These are phyloP conservation scores for Hofmannophila pseudospretella DNA, from an alignment of 2,888 invertebrate genomes.

Conservation along the genomic window DNA sequence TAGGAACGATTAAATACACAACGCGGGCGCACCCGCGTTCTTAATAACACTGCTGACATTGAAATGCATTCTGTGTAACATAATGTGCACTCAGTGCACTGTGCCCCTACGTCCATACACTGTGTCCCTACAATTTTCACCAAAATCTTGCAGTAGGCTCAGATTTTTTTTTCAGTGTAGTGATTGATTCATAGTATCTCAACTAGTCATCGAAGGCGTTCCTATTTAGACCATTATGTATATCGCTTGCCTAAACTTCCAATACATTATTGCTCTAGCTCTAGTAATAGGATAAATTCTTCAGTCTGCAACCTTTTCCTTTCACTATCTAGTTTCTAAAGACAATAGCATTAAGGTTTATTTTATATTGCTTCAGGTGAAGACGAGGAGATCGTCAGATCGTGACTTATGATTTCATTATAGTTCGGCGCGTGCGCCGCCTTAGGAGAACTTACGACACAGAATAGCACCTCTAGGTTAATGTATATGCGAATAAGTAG, in stretches of 20 bases:
- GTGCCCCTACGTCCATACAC: no score
- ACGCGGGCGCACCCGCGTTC: no score
- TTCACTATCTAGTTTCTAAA: constrained; percentile 13
- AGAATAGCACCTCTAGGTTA: constrained; percentile 26
- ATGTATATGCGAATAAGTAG: neutral
- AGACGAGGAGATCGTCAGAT: constrained; percentile 27
- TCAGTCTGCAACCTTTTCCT: neutral
- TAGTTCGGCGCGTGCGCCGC: constrained; percentile 41
- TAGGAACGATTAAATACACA: no score
- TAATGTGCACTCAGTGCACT: no score
- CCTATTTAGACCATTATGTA: no score
- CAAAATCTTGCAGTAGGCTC: no score
- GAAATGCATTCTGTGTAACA: no score
- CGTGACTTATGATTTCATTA: constrained; percentile 64
- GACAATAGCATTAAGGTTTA: constrained; percentile 6
- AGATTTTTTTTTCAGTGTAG: no score
- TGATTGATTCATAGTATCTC: no score
- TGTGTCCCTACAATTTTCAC: no score
- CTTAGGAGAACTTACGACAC: constrained; percentile 27
- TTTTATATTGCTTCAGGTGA: constrained; percentile 27
- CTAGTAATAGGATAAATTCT: constrained; percentile 8
- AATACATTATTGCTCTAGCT: constrained; percentile 9
- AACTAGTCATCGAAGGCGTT: no score
- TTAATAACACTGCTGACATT: no score
- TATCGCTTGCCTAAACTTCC: constrained; percentile 6